Evolutionary conservation across 2,113 vertebrate genomes (phyloP).

Genomic region (Phrynosoma blainvillii): DNA sequence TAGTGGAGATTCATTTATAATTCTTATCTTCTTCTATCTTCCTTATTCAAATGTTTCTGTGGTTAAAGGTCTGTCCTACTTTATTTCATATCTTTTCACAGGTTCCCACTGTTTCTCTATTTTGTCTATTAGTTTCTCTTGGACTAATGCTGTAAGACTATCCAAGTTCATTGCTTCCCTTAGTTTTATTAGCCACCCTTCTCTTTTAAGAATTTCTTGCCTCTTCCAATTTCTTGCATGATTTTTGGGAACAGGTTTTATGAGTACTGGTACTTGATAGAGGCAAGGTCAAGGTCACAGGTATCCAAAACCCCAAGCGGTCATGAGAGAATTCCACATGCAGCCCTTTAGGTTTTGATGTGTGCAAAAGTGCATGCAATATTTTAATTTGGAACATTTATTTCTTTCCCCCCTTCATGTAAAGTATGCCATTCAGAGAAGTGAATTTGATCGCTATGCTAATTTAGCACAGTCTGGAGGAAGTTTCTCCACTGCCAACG

Average conservation of each 20-base stretch:
- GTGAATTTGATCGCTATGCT: conserved; percentile 86
- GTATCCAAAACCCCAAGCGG: neutral
- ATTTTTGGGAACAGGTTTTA: neutral
- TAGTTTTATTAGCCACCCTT: too few species aligned
- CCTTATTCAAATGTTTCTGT: too few species aligned
- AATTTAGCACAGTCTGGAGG: conserved; percentile 80
- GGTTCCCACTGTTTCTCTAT: too few species aligned
- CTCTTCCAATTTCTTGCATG: too few species aligned
- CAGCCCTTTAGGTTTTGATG: neutral
- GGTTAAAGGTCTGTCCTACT: too few species aligned
- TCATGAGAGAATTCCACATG: neutral
- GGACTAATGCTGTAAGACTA: too few species aligned
- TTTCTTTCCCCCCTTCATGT: conserved; percentile 48
- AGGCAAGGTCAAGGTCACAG: neutral
- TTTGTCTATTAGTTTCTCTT: too few species aligned
- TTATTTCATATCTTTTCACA: too few species aligned
- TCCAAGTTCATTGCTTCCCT: too few species aligned
- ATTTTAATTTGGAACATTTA: conserved; percentile 11
- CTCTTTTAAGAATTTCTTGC: too few species aligned
- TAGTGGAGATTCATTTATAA: too few species aligned
- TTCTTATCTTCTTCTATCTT: too few species aligned
- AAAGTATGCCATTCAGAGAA: conserved; percentile 91
- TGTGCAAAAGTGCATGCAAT: neutral
- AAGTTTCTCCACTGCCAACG: conserved; percentile 72
- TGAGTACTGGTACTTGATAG: neutral